A percentile compares a stretch with the other conserved stretches of the same genome.
Conservation (phyloP, 1,140 invertebrate species). For the Agrypnia vestita region DNA sequence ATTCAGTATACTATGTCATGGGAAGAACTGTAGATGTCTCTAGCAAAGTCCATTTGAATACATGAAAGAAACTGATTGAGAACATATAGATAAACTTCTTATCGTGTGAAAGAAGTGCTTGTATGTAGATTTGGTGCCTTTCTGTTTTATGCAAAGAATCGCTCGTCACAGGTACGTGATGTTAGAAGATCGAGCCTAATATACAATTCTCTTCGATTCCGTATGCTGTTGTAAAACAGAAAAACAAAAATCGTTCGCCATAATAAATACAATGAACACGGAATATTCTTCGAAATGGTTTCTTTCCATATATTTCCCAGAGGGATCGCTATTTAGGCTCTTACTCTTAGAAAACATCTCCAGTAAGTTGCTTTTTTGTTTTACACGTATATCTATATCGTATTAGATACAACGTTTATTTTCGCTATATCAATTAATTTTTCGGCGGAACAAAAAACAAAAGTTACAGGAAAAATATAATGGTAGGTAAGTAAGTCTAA, state of each 20-base stretch:
- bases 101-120: neutral
- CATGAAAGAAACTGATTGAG: too few relatives aligned
- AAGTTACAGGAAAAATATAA: too few relatives aligned
- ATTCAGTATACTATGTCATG: neutral
- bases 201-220: constrained; percentile 14
- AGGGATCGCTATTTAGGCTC: constrained; percentile 2
- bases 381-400: neutral
- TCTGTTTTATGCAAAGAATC: neutral
- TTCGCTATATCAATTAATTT: too few relatives aligned
- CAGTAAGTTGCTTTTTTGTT: neutral
- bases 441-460: too few relatives aligned
- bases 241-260: constrained; percentile 27
- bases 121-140: neutral
- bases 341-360: neutral
- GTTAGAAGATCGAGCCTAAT: neutral
- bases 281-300: constrained; percentile 29
- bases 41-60: too few relatives aligned
- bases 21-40: too few relatives aligned
- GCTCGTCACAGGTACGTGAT: neutral
- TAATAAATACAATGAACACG: constrained; percentile 19
- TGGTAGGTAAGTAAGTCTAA: too few relatives aligned
- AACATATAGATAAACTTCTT: neutral
- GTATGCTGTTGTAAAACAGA: constrained; percentile 10
- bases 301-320: constrained; percentile 1
- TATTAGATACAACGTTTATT: neutral